Percentiles rank a stretch among this genome's conserved stretches.
Conservation (phyloP, 2,888 invertebrate genomes). For the Agrilus biguttatus region DNA sequence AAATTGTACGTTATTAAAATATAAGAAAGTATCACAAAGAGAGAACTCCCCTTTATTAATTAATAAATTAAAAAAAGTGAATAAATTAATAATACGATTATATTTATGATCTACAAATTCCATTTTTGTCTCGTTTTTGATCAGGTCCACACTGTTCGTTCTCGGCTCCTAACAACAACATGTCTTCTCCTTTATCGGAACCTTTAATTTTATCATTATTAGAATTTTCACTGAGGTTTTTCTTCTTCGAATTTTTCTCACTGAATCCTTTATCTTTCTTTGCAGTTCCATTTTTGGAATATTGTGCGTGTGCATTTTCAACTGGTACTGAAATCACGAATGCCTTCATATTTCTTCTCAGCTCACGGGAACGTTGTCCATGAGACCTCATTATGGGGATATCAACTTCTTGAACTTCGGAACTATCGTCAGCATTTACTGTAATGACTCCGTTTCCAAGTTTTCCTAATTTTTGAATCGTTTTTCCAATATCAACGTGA, state of each 20-base stretch:
- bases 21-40: too few species aligned
- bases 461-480: conserved; percentile 17
- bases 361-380: neutral
- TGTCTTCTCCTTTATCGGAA: conserved; percentile 25
- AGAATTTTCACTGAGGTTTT: neutral
- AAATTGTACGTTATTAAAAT: too few species aligned
- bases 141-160: conserved; percentile 64
- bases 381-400: neutral
- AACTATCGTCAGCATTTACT: neutral
- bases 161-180: conserved; percentile 46
- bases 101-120: conserved; percentile 34
- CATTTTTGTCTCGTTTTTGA: conserved; percentile 49
- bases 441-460: conserved; percentile 14
- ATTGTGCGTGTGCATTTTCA: conserved; percentile 10
- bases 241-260: conserved; percentile 4
- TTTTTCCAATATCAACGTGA: conserved; percentile 44
- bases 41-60: neutral
- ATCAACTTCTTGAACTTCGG: too few species aligned
- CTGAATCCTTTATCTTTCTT: conserved; percentile 1
- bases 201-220: conserved; percentile 12
- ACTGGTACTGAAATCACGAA: conserved; percentile 20
- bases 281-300: conserved; percentile 1
- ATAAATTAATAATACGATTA: conserved; percentile 4
- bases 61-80: conserved; percentile 3
- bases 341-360: conserved; percentile 13